These are phyloP conservation scores for Tetheella fluctuosa DNA, from an alignment of 2,888 invertebrate genomes.

Conservation along the genomic window DNA sequence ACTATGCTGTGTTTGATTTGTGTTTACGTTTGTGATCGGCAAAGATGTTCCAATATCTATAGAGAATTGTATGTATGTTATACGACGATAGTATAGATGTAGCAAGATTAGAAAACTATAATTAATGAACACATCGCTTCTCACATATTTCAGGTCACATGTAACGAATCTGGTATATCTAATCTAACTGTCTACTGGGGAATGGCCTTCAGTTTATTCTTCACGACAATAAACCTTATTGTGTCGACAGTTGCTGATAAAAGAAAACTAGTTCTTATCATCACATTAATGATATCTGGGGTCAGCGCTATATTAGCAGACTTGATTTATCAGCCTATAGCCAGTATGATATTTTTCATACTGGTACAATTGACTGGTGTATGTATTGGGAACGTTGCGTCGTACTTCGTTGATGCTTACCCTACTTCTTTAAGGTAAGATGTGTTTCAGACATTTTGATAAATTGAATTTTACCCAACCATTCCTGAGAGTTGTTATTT, in stretches of 20 bases:
- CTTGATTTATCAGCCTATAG: slow-evolving; percentile 37
- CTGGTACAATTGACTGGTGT: slow-evolving; percentile 36
- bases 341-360: slow-evolving; percentile 36
- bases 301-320: slow-evolving; percentile 76
- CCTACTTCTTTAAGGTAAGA: slow-evolving; percentile 41
- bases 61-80: too few relatives aligned
- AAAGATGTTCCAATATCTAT: too few relatives aligned
- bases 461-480: too few relatives aligned
- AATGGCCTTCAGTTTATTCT: slow-evolving; percentile 81
- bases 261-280: slow-evolving; percentile 73
- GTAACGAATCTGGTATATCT: slow-evolving; percentile 68
- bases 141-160: slow-evolving; percentile 40
- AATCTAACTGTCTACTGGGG: slow-evolving; percentile 81
- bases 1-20: too few relatives aligned
- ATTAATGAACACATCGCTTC: not conserved
- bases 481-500: too few relatives aligned
- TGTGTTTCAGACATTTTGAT: too few relatives aligned
- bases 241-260: slow-evolving; percentile 64
- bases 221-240: slow-evolving; percentile 78
- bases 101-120: too few relatives aligned
- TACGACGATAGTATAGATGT: too few relatives aligned
- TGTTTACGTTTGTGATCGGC: too few relatives aligned
- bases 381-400: slow-evolving; percentile 34
- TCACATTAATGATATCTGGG: slow-evolving; percentile 68
- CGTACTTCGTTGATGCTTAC: slow-evolving; percentile 42